phyloP scores from a whole-genome alignment of 1,140 invertebrate species.

The Chlorops oryzae region DNA sequence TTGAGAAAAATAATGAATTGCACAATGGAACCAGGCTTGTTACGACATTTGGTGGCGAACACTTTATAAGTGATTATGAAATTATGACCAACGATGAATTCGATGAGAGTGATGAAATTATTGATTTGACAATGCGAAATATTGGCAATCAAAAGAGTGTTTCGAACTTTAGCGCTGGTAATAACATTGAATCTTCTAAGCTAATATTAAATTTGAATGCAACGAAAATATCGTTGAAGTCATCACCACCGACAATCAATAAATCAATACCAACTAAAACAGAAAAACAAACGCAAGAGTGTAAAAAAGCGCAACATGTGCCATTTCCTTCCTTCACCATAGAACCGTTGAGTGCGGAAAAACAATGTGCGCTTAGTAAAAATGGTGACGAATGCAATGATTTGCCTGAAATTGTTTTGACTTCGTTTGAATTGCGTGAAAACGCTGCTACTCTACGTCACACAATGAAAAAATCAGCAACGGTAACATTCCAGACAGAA shows the following conservation, averaged over 20 bases:
- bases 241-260: conserved; percentile 9
- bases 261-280: not conserved
- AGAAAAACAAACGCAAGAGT: not conserved
- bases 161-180: not conserved
- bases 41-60: too few relatives aligned
- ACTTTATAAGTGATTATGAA: conserved; percentile 9
- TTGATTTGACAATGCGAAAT: too few relatives aligned
- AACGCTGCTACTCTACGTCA: conserved; percentile 13
- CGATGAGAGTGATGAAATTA: not conserved
- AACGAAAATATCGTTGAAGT: conserved; percentile 15
- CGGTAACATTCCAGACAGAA: conserved; percentile 3
- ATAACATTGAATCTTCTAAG: not conserved
- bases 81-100: conserved; percentile 8
- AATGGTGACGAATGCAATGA: conserved; percentile 1
- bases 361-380: not conserved
- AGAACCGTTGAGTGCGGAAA: conserved; percentile 6
- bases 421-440: conserved; percentile 16
- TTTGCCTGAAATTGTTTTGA: conserved; percentile 18
- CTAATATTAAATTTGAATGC: conserved; percentile 11
- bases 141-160: not conserved
- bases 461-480: not conserved
- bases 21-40: conserved; percentile 4
- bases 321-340: conserved; percentile 29
- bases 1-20: conserved; percentile 3
- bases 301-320: conserved; percentile 1